A percentile compares a stretch with the other conserved stretches of the same genome.
These are phyloP conservation scores for Callaeas wilsoni DNA, from an alignment of 2,113 vertebrate species.

Conservation along the genomic window DNA sequence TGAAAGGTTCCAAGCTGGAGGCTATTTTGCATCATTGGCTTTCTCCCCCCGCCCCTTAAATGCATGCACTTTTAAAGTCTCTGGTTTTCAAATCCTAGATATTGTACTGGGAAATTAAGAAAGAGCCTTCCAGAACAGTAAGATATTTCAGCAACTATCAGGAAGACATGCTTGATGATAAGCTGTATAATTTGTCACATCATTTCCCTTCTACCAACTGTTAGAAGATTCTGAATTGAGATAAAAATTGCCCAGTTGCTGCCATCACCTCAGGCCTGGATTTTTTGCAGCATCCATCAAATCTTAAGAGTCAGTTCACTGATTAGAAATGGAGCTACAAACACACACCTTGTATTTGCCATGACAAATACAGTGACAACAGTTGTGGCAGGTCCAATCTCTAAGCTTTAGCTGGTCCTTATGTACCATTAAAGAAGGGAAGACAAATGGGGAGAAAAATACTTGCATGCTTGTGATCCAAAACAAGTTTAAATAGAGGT, in stretches of 20 bases:
- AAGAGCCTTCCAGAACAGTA: background rate
- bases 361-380: background rate
- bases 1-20: background rate
- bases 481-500: background rate
- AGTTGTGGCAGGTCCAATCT: background rate
- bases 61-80: background rate
- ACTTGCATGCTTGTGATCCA: background rate
- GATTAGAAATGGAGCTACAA: background rate
- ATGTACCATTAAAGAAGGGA: background rate
- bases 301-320: background rate
- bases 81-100: background rate
- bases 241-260: background rate
- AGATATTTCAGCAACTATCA: background rate
- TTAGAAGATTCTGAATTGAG: background rate
- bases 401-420: background rate
- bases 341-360: background rate
- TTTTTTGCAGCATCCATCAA: background rate
- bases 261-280: background rate
- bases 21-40: background rate
- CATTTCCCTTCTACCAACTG: background rate
- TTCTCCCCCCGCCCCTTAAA: background rate
- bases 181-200: background rate
- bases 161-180: background rate
- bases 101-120: background rate
- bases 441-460: background rate